Evolutionary conservation across 1,140 invertebrate species (phyloP).

Genomic region (Pteromalus puparum): DNA sequence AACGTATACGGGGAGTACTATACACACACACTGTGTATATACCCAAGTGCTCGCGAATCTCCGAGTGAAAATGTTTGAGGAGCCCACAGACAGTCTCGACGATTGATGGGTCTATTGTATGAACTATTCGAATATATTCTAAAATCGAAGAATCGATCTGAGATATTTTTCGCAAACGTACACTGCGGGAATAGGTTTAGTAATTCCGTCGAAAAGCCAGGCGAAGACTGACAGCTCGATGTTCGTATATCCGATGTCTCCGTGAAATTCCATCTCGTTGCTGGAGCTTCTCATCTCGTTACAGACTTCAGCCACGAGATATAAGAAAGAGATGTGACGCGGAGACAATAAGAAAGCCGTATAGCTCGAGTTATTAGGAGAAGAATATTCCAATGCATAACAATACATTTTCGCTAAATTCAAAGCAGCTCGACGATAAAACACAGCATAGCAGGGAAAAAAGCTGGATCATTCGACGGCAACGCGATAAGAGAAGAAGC

Average conservation of each 20-base stretch:
- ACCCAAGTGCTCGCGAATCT: background rate
- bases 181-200: background rate
- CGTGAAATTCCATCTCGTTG: slow-evolving; percentile 36
- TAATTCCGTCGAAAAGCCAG: background rate
- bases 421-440: background rate
- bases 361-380: background rate
- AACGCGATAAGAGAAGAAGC: slow-evolving; percentile 14
- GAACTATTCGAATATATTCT: background rate
- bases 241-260: slow-evolving; percentile 35
- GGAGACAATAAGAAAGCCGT: background rate
- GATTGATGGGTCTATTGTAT: background rate
- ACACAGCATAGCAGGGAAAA: background rate
- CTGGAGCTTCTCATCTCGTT: too few relatives aligned
- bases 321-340: background rate
- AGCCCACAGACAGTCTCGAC: background rate
- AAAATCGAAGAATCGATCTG: slow-evolving; percentile 19
- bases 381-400: too few relatives aligned
- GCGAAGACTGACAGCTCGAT: slow-evolving; percentile 4
- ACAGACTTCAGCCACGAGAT: background rate
- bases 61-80: background rate
- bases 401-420: background rate
- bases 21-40: too few relatives aligned
- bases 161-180: background rate
- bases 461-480: slow-evolving; percentile 14
- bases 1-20: background rate